These are phyloP conservation scores for Phaethornis superciliosus DNA, from an alignment of 2,113 vertebrate species.

Conservation along the genomic window DNA sequence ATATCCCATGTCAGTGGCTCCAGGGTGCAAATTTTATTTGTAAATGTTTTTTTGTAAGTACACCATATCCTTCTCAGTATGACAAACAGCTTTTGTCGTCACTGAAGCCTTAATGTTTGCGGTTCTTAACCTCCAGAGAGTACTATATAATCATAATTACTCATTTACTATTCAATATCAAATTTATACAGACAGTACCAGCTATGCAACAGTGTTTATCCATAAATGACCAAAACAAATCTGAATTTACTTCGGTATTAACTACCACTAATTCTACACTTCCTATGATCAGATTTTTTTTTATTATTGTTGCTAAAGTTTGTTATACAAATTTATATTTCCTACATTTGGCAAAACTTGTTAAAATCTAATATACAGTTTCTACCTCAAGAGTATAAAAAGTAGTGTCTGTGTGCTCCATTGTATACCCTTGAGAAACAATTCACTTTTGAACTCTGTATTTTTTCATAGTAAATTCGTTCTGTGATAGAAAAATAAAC, in stretches of 20 bases:
- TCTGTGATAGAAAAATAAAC: conserved; percentile 61
- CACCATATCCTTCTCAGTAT: neutral
- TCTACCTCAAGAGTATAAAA: conserved; percentile 58
- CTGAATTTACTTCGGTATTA: conserved; percentile 2
- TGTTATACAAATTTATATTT: conserved; percentile 55
- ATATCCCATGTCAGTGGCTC: neutral
- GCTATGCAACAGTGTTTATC: neutral
- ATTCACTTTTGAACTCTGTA: conserved; percentile 53
- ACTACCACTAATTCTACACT: neutral
- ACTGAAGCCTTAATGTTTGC: neutral
- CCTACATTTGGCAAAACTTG: conserved; percentile 46
- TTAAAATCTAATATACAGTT: conserved; percentile 70
- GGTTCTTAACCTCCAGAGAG: neutral
- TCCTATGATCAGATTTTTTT: neutral
- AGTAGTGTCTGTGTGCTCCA: conserved; percentile 22
- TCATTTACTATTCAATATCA: neutral
- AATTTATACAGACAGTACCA: neutral
- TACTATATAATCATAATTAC: neutral
- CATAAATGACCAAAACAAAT: neutral
- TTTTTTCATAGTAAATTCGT: conserved; percentile 53
- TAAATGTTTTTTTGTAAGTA: neutral
- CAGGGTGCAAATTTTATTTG: neutral
- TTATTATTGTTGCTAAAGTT: neutral
- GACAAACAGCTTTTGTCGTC: neutral
- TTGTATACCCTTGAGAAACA: conserved; percentile 54